Base-by-base conservation (phyloP, 2,888 invertebrate species). In the Charanyca ferruginea region DNA sequence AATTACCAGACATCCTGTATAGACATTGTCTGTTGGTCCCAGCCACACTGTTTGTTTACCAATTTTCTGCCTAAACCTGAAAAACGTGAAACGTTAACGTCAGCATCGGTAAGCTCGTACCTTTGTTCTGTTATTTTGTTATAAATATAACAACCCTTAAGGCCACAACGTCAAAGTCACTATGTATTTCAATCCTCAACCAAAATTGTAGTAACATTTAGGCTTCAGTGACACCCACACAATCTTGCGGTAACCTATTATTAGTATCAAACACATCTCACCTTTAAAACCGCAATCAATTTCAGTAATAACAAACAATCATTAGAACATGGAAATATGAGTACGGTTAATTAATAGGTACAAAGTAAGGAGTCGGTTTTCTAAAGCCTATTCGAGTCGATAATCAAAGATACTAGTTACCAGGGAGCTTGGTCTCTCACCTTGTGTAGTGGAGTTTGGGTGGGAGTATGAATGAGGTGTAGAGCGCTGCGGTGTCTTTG, bases 341-440 rank as follows among this genome's bases (percentile, higher is more conserved):
- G n/a, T 28, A 47, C 52, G 20, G 23, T 57, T 77, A 76, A 83
- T 80, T 79, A 70, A 75, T 66, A 79, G 70, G 55, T 64, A 53
- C 58, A 51, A 63, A 72, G 63, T 76, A 81, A 76, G 65, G 66
- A 82, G 74, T 66, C 62, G 67, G 70, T 83, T 77, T 58, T 74
- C 79, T 72, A 76, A 80, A 81, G 73, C 77, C 80, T 77, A 80
- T 81, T 55, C 87, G 79, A 73, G 58, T 70, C 81, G 83, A 85
- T 88, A 88, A 87, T 88, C 87, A 87, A 87, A 88, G 87, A 83
- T 80, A 53, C 16, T 20, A 55, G 51, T 59, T 8, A 65, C 85
- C 82, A 79, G 66, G 45, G 54, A 49, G 18, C 16, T 59, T 58
- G 80, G 63, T 44, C 79, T 61, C 66, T 45, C 67, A 32, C 18